A percentile compares a stretch with the other conserved stretches of the same genome.
Evolutionary conservation across 35 echinoderm and acorn worm species (phyloP).

Genomic region (Apostichopus parvimensis): DNA sequence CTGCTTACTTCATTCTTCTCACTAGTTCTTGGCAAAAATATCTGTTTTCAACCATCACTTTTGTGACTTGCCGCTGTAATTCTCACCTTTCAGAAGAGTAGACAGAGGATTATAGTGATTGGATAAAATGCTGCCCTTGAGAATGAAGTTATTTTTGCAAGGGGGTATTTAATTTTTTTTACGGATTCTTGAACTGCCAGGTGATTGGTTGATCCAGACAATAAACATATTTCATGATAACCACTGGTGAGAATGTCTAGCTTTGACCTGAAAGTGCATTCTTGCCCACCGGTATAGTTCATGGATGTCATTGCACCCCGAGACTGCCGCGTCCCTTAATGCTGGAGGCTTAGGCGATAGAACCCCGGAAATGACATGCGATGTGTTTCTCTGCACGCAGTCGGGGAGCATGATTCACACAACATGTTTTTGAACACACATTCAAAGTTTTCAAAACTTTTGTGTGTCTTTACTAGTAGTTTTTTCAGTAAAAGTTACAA

Average conservation of each 20-base stretch:
- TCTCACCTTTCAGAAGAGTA: constrained; percentile 28
- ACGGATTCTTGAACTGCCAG: constrained; percentile 10
- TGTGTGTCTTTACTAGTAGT: no score
- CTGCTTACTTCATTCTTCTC: constrained; percentile 10
- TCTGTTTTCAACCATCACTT: constrained; percentile 12
- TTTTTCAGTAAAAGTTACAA: no score
- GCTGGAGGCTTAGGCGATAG: neutral
- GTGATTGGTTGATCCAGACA: constrained; percentile 38
- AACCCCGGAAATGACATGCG: neutral
- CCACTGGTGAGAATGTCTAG: constrained; percentile 48
- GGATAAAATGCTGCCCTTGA: constrained; percentile 44
- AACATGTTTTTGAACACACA: no score
- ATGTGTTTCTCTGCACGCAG: neutral
- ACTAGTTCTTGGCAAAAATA: neutral
- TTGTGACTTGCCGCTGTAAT: neutral
- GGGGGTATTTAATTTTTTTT: constrained; percentile 40
- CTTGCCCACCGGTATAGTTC: neutral
- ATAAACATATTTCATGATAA: constrained; percentile 50
- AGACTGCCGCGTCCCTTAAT: neutral
- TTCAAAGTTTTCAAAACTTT: no score
- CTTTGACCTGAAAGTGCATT: constrained; percentile 22
- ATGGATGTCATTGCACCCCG: constrained; percentile 34
- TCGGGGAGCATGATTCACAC: neutral
- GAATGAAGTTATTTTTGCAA: constrained; percentile 41
- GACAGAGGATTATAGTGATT: constrained; percentile 28